Evolutionary conservation across 2,888 invertebrate species (phyloP).

Genomic region (Galerucella nymphaeae): DNA sequence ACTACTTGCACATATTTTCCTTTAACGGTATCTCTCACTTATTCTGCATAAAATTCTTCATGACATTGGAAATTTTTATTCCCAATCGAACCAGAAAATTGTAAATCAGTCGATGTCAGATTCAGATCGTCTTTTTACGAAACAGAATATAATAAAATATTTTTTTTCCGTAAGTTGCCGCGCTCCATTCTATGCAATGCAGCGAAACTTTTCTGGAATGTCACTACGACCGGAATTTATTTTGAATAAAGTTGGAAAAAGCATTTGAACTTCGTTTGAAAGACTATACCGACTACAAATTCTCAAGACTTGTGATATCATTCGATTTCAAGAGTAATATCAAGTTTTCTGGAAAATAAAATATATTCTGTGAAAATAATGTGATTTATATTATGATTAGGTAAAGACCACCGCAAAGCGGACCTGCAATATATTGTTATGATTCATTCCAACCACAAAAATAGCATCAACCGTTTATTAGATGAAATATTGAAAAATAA

Average conservation of each 20-base stretch:
- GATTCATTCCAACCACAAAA: no score
- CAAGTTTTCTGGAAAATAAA: no score
- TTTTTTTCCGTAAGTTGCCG: constrained; percentile 25
- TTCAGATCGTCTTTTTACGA: constrained; percentile 22
- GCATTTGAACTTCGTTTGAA: constrained; percentile 1
- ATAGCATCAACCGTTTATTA: no score
- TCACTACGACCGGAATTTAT: constrained; percentile 44
- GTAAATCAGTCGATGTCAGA: constrained; percentile 30
- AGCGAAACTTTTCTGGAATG: constrained; percentile 38
- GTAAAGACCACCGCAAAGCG: no score
- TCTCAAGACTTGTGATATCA: neutral
- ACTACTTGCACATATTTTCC: neutral
- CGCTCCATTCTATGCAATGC: constrained; percentile 35
- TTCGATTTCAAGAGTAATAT: neutral
- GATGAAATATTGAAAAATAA: no score
- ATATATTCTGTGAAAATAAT: no score
- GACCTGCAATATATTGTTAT: no score
- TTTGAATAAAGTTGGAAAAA: constrained; percentile 45
- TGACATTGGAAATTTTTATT: neutral
- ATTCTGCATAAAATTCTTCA: neutral
- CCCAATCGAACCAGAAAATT: constrained; percentile 21
- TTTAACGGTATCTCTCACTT: neutral
- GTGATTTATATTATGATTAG: no score
- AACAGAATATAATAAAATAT: constrained; percentile 35
- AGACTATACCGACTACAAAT: neutral